Base-by-base conservation (phyloP, 2,888 invertebrate species). In the Caenorhabditis sp. region DNA sequence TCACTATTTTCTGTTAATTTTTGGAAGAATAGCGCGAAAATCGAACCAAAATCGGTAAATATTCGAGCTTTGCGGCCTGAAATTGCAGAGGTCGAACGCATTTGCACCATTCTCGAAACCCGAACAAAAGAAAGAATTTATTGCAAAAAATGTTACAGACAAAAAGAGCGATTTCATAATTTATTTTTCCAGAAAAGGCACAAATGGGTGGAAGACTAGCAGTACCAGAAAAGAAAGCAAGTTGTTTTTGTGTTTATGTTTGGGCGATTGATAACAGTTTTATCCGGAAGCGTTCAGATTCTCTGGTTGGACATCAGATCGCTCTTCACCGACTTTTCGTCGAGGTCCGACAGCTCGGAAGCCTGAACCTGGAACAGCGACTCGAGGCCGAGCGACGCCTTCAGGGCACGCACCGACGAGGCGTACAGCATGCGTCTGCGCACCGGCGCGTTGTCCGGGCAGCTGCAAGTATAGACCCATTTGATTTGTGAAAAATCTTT, bases 361-460 rank as follows among this genome's bases (percentile, higher is more conserved):
- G 88, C 88, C 79, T 88, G 87, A 9, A 84, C 86, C 71, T 89
- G 88, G 85, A 89, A 86, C 59, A 89, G 84, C 17, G 87, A 87
- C 70, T 89, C 88, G 66, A 89, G 79, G 15, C 89, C 89, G 45
- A 89, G 84, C 1, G 88, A 84, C 7, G 88, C 87, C 79, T 89
- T 89, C 43, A 89, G 83, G 26, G 89, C 89, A 43, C 89, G 84
- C 37, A 89, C 89, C 37, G 89, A 89, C 2, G 87, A 88, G 27
- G 89, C 89, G 86, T 89, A 89, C 59, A 89, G 83, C 89, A 89
- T 89, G 48, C 89, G 88, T 53, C 87, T 77, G 41, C 89, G 86
- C 15, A 89, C 89, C 24, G 89, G 89, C 15, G 89, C 89, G 24
- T 88, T 87, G 77, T 89, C 89, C 24, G 89, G 89, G 59, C 89